A percentile compares a stretch with the other conserved stretches of the same genome.
Evolutionary conservation across 2,113 vertebrate species (phyloP).

Genomic region (Urocynchramus pylzowi): DNA sequence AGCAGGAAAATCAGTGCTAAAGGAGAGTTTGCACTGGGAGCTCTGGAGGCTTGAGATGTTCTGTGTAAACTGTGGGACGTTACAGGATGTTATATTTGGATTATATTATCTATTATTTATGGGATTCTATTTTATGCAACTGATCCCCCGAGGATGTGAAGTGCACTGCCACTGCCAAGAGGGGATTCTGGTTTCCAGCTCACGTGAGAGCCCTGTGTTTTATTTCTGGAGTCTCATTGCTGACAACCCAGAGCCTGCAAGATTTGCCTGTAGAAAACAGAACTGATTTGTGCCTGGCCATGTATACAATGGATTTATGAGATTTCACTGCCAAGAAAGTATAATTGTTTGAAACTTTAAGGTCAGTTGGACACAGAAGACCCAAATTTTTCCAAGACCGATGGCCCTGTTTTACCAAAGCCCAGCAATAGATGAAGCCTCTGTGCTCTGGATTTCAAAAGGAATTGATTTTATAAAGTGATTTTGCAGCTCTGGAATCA

Average conservation of each 20-base stretch:
- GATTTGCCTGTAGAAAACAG: not conserved
- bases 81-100: not conserved
- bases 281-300: not conserved
- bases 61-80: not conserved
- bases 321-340: not conserved
- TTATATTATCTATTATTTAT: not conserved
- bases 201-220: not conserved
- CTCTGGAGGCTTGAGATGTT: not conserved
- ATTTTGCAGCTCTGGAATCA: not conserved
- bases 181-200: not conserved
- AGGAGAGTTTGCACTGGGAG: not conserved
- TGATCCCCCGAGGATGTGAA: not conserved
- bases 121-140: not conserved
- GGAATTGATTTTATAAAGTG: not conserved
- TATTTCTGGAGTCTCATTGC: not conserved
- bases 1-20: not conserved
- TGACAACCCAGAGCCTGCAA: not conserved
- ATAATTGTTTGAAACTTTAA: not conserved
- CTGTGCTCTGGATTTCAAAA: not conserved
- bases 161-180: not conserved
- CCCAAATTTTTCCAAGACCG: not conserved
- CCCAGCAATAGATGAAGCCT: not conserved
- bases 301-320: not conserved
- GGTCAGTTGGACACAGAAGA: not conserved
- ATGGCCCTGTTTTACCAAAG: not conserved